A percentile compares a stretch with the other conserved stretches of the same genome.
phyloP scores from a whole-genome alignment of 2,113 vertebrate genomes.

The Callithrix jacchus region DNA sequence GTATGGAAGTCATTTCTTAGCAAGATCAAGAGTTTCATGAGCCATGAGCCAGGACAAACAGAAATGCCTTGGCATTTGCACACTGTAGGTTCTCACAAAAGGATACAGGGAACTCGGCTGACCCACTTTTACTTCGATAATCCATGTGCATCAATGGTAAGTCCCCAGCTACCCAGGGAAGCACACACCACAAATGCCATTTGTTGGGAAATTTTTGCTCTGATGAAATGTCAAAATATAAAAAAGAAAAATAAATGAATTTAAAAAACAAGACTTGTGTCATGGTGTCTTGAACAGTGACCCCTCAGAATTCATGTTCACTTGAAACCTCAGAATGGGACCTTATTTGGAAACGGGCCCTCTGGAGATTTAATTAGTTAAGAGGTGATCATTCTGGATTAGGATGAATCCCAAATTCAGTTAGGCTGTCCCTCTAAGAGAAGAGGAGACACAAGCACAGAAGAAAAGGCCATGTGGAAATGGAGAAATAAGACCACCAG shows the following conservation, averaged over 20 bases:
- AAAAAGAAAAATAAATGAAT: not conserved
- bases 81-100: fast-evolving
- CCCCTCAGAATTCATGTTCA: not conserved
- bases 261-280: not conserved
- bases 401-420: too few species aligned
- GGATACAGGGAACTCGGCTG: fast-evolving
- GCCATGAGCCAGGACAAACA: not conserved
- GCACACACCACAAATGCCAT: fast-evolving
- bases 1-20: not conserved
- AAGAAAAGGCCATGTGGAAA: not conserved
- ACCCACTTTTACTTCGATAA: not conserved
- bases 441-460: not conserved
- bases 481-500: not conserved
- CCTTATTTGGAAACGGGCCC: not conserved
- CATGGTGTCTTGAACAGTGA: not conserved
- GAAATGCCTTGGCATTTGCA: not conserved
- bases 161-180: not conserved
- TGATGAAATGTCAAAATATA: too few species aligned
- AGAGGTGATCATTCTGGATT: not conserved
- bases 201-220: not conserved
- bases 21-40: not conserved
- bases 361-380: not conserved
- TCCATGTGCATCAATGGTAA: not conserved
- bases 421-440: not conserved
- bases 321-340: not conserved